These are phyloP conservation scores for Rhinolophus sinicus DNA, from an alignment of 2,113 vertebrate species.

Conservation along the genomic window DNA sequence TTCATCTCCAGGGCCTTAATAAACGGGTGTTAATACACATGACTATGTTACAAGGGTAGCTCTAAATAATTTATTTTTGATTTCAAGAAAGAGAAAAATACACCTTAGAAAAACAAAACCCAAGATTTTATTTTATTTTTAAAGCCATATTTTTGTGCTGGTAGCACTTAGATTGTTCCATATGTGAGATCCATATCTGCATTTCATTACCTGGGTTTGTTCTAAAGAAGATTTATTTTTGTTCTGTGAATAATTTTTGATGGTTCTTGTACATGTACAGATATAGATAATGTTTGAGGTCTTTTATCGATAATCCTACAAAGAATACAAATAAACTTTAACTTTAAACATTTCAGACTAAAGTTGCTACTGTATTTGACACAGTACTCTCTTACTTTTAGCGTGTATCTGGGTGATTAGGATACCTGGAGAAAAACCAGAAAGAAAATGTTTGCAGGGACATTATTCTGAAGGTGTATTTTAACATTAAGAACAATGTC, in stretches of 20 bases:
- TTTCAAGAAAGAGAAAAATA: constrained; percentile 83
- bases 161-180: constrained; percentile 85
- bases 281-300: constrained; percentile 89
- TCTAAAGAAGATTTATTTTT: constrained; percentile 92
- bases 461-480: not conserved
- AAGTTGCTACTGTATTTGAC: constrained; percentile 37
- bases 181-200: constrained; percentile 86
- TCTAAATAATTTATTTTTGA: constrained; percentile 91
- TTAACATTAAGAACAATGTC: not conserved
- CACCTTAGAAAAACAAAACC: constrained; percentile 83
- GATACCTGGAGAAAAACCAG: not conserved
- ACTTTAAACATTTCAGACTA: constrained; percentile 88
- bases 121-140: constrained; percentile 85
- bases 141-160: constrained; percentile 88
- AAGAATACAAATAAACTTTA: constrained; percentile 90
- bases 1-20: constrained; percentile 88
- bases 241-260: constrained; percentile 92
- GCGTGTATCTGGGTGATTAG: not conserved
- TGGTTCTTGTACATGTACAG: constrained; percentile 90
- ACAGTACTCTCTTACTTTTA: not conserved
- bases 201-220: constrained; percentile 90
- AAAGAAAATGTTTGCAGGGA: not conserved
- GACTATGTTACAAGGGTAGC: constrained; percentile 86
- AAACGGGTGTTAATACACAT: constrained; percentile 84
- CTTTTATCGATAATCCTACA: constrained; percentile 91